Conservation (phyloP, 2,888 invertebrate genomes). For the Drosophila mettleri region DNA sequence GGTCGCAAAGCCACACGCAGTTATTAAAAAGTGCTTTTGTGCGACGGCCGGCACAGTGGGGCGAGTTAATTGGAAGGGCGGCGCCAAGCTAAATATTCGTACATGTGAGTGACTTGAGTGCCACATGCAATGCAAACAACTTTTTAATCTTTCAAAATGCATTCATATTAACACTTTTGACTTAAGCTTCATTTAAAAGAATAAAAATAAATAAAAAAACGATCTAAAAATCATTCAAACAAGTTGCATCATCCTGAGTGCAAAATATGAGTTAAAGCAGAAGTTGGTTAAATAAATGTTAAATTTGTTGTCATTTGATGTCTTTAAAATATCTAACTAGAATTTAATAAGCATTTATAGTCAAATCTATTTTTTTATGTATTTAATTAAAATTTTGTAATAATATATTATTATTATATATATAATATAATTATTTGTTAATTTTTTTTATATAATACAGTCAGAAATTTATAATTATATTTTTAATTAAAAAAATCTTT, state of each 20-base stretch:
- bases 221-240: background rate
- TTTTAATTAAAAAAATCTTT: background rate
- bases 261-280: no score
- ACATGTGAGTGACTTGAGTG: constrained; percentile 26
- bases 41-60: constrained; percentile 64
- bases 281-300: no score
- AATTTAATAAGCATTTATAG: no score
- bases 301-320: no score
- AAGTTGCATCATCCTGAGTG: background rate
- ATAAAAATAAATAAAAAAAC: background rate
- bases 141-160: background rate
- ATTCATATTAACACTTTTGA: background rate
- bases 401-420: no score
- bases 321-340: no score
- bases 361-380: no score
- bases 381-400: no score
- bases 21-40: constrained; percentile 77
- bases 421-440: no score
- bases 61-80: constrained; percentile 38
- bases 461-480: background rate
- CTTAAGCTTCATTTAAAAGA: no score
- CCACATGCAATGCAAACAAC: constrained; percentile 5
- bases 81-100: constrained; percentile 15
- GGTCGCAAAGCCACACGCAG: constrained; percentile 65
- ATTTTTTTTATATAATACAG: background rate